Percentiles rank a stretch among this genome's conserved stretches.
These are phyloP conservation scores for Ashinkailepas kermadecensis DNA, from an alignment of 2,888 invertebrate species.

Conservation along the genomic window DNA sequence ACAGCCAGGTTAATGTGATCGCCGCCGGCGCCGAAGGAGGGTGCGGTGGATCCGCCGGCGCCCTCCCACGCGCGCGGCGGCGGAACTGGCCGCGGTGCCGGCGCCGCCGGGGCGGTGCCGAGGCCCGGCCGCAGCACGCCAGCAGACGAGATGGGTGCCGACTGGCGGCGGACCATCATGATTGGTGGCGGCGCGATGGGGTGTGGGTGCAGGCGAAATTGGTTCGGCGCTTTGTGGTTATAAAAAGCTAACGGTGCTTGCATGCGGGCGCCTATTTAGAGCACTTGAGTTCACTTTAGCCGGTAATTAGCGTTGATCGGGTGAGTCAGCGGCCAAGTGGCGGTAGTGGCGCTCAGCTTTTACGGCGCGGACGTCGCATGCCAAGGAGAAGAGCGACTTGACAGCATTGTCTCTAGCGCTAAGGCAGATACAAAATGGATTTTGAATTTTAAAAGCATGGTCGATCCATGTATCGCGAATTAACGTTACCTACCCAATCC, in stretches of 20 bases:
- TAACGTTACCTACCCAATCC: too few species aligned
- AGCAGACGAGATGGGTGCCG: neutral
- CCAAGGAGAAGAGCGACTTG: too few species aligned
- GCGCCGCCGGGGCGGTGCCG: too few species aligned
- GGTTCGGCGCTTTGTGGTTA: neutral
- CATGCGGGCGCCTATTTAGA: constrained; percentile 17
- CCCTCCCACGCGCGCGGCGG: too few species aligned
- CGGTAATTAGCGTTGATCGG: constrained; percentile 15
- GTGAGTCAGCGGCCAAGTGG: constrained; percentile 10
- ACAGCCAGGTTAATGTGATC: constrained; percentile 15
- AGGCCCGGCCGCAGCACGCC: neutral
- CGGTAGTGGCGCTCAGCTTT: too few species aligned
- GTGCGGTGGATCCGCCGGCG: too few species aligned
- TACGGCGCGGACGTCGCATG: too few species aligned
- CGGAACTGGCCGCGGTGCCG: too few species aligned
- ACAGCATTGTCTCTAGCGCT: too few species aligned
- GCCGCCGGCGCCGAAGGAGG: neutral
- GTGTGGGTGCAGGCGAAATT: neutral
- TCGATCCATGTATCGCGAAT: too few species aligned
- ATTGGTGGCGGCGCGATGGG: neutral
- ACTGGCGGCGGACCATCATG: neutral
- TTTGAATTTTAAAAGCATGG: too few species aligned
- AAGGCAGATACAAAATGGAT: too few species aligned
- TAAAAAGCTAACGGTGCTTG: constrained; percentile 16
- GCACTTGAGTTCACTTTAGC: constrained; percentile 13